A percentile compares a stretch with the other conserved stretches of the same genome.
Evolutionary conservation across 2,797 vertebrate species (phyloP).

Genomic region (Buphagus erythrorhynchus): DNA sequence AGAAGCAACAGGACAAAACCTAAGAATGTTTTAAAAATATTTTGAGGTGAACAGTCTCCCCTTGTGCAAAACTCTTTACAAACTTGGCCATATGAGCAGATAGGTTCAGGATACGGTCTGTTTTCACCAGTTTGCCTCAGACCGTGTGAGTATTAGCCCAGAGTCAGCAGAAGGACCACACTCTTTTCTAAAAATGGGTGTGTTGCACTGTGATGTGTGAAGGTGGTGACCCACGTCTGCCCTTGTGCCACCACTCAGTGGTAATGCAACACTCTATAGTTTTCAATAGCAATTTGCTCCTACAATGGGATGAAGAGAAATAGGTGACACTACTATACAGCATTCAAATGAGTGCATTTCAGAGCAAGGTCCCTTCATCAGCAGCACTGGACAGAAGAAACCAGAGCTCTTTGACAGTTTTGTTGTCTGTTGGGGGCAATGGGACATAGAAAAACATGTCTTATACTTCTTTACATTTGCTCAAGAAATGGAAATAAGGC

Average conservation of each 20-base stretch:
- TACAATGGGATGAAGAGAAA: neutral
- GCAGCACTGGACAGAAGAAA: neutral
- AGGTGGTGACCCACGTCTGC: neutral
- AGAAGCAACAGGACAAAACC: neutral
- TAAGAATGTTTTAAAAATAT: neutral
- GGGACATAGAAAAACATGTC: neutral
- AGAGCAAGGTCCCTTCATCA: neutral
- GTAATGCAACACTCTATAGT: neutral
- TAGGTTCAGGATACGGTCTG: neutral
- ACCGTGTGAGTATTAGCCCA: neutral
- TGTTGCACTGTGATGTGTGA: neutral
- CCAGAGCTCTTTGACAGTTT: neutral
- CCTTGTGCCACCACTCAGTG: neutral
- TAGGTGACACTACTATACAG: neutral
- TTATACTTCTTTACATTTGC: neutral
- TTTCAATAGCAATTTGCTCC: neutral
- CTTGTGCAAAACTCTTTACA: neutral
- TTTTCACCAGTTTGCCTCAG: neutral
- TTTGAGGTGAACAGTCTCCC: neutral
- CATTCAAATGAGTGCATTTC: neutral
- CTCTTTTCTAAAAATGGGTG: neutral
- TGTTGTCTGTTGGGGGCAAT: neutral
- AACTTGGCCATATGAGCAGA: neutral
- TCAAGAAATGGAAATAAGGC: neutral
- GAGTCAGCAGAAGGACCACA: neutral